These are phyloP conservation scores for Abscondita cerata DNA, from an alignment of 2,888 invertebrate genomes.

Conservation along the genomic window DNA sequence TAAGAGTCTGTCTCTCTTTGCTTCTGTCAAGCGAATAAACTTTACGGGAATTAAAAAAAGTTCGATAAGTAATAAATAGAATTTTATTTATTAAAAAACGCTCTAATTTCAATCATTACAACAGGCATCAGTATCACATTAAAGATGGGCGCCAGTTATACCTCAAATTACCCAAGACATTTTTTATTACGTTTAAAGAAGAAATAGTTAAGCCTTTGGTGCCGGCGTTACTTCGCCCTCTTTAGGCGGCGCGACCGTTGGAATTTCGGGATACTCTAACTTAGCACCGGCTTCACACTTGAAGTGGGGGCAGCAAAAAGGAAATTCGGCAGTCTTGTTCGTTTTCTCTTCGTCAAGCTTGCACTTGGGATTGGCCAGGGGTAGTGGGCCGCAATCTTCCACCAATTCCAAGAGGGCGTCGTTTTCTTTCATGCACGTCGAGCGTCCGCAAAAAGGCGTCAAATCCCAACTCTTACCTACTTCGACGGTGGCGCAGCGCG, in stretches of 20 bases:
- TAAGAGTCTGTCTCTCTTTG: no score
- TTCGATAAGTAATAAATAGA: no score
- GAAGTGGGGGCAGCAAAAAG: slow-evolving; percentile 86
- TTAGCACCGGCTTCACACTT: slow-evolving; percentile 86
- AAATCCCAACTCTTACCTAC: slow-evolving; percentile 85
- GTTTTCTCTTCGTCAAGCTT: slow-evolving; percentile 85
- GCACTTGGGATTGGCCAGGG: slow-evolving; percentile 86
- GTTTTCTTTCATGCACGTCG: slow-evolving; percentile 83
- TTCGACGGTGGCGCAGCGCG: slow-evolving; percentile 86
- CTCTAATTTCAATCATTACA: no score
- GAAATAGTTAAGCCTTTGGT: slow-evolving; percentile 16
- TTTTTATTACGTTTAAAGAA: neutral
- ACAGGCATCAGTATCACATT: no score
- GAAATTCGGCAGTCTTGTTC: slow-evolving; percentile 89
- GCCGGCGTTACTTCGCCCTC: slow-evolving; percentile 42
- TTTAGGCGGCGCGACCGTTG: slow-evolving; percentile 59
- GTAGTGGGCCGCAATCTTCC: slow-evolving; percentile 89
- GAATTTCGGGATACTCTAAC: slow-evolving; percentile 85
- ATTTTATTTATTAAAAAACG: no score
- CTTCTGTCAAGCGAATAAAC: no score
- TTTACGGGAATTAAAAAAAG: no score
- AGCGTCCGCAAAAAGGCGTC: slow-evolving; percentile 92
- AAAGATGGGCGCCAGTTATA: no score
- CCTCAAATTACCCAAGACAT: no score
- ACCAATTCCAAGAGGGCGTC: slow-evolving; percentile 82